These are phyloP conservation scores for Tipula vernalis DNA, from an alignment of 2,888 invertebrate genomes.

Conservation along the genomic window DNA sequence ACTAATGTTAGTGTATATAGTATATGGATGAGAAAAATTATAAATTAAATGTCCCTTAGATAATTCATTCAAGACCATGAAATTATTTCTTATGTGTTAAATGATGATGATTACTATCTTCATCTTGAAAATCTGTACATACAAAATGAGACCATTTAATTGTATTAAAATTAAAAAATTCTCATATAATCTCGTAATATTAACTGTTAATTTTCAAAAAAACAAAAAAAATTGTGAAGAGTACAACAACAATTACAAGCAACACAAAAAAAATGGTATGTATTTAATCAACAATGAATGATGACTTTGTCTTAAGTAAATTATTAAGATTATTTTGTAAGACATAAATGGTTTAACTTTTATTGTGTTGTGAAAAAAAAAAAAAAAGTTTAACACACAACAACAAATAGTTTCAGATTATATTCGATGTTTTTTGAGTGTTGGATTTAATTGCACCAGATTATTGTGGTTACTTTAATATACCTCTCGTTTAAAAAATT, in stretches of 20 bases:
- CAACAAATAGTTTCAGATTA: neutral
- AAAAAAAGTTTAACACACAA: neutral
- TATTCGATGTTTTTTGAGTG: neutral
- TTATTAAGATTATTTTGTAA: constrained; percentile 4
- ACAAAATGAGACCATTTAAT: neutral
- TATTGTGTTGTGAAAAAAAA: neutral
- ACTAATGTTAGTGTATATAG: neutral
- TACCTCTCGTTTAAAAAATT: neutral
- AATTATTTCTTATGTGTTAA: neutral
- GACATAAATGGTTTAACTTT: neutral
- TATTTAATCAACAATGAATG: constrained; percentile 4
- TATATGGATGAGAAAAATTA: neutral
- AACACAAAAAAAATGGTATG: neutral
- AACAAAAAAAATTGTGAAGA: neutral
- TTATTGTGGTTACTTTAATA: neutral
- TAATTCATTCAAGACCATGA: neutral
- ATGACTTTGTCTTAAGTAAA: neutral
- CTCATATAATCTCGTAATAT: neutral
- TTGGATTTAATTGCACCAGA: neutral
- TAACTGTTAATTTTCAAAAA: neutral
- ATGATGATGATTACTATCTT: neutral
- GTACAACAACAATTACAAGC: neutral
- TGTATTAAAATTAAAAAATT: neutral
- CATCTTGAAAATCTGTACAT: neutral
- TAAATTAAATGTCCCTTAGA: neutral